phyloP scores from a whole-genome alignment of 64 coral and sea anemone species.

The Actinia equina region DNA sequence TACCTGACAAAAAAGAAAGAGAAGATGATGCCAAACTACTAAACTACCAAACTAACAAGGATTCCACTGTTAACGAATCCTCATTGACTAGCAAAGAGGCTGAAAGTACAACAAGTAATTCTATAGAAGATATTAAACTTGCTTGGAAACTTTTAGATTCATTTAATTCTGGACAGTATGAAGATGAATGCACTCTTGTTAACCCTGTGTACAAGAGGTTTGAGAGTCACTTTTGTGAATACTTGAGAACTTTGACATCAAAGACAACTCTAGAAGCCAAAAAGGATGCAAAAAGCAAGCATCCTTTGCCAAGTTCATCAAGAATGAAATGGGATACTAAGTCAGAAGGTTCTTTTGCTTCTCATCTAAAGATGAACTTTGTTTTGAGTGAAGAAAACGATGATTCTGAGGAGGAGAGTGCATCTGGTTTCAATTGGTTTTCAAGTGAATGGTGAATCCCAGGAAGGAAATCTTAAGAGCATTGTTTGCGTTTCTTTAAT shows the following conservation, averaged over 20 bases:
- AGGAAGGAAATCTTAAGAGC: not conserved
- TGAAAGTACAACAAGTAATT: not conserved
- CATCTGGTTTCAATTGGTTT: not conserved
- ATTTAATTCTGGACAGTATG: not conserved
- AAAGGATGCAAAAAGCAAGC: not conserved
- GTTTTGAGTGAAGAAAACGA: not conserved
- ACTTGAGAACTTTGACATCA: not conserved
- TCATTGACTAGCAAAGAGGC: not conserved
- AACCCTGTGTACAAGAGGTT: conserved; percentile 1
- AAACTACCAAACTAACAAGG: not conserved
- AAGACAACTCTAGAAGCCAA: not conserved
- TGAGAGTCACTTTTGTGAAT: not conserved
- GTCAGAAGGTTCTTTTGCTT: not conserved
- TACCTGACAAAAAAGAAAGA: not conserved
- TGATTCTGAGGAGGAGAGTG: not conserved
- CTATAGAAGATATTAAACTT: not conserved
- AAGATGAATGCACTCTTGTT: not conserved
- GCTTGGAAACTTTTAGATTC: not conserved
- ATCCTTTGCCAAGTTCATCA: not conserved
- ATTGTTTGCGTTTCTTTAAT: no score
- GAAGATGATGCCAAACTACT: not conserved
- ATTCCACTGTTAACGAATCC: not conserved
- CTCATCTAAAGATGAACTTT: not conserved
- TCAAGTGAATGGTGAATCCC: not conserved
- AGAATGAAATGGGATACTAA: not conserved